A percentile compares a stretch with the other conserved stretches of the same genome.
Evolutionary conservation across 2,113 vertebrate genomes (phyloP).

Genomic region (Protobothrops mucrosquamatus): DNA sequence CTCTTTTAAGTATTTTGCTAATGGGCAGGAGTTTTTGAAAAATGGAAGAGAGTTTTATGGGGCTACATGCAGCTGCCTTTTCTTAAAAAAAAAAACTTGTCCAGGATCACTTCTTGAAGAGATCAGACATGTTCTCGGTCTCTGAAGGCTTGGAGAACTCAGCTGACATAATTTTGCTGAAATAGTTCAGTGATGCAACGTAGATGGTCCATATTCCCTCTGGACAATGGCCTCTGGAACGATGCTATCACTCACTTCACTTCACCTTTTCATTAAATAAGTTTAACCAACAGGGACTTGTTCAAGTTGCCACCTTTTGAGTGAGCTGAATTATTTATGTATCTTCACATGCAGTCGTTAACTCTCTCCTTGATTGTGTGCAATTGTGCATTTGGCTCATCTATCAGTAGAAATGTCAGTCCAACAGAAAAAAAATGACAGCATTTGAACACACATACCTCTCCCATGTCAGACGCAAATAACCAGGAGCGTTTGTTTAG

Average conservation of each 20-base stretch:
- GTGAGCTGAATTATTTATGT: constrained; percentile 94
- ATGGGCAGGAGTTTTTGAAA: constrained; percentile 53
- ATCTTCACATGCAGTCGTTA: constrained; percentile 83
- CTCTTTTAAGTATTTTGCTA: constrained; percentile 28
- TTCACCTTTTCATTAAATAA: constrained; percentile 85
- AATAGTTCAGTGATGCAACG: constrained; percentile 77
- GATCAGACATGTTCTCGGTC: constrained; percentile 74
- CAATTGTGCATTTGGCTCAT: constrained; percentile 68
- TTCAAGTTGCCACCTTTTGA: constrained; percentile 79
- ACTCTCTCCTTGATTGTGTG: constrained; percentile 70
- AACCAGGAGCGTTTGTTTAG: not conserved
- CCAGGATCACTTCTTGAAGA: constrained; percentile 72
- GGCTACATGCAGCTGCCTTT: constrained; percentile 61
- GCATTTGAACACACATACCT: constrained; percentile 47
- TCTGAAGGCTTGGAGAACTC: constrained; percentile 76
- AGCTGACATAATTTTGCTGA: constrained; percentile 78
- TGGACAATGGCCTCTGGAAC: constrained; percentile 76
- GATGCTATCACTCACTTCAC: constrained; percentile 82
- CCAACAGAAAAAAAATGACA: constrained; percentile 49
- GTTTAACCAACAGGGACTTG: constrained; percentile 89
- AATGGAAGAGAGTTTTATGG: constrained; percentile 49
- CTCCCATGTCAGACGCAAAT: not conserved
- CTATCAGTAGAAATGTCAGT: constrained; percentile 52
- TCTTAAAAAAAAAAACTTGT: constrained; percentile 61
- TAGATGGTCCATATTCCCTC: constrained; percentile 83